Percentiles rank a stretch among this genome's conserved stretches.
Conservation (phyloP, 1,140 invertebrate genomes). For the Agrypnia vestita region DNA sequence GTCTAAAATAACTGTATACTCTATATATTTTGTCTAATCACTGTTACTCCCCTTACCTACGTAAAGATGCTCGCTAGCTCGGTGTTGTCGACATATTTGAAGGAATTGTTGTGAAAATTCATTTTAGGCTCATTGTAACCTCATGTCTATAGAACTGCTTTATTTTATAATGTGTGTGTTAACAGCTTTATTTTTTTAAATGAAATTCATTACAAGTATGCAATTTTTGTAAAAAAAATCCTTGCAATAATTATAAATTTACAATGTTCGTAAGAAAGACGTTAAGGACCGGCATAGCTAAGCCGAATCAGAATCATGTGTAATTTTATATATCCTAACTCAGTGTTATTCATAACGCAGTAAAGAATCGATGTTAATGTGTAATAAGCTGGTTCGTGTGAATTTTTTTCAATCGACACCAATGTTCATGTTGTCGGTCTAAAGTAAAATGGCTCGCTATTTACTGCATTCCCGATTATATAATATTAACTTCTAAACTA, state of each 20-base stretch:
- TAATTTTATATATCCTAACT: too few relatives aligned
- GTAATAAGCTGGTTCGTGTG: too few relatives aligned
- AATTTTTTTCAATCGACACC: too few relatives aligned
- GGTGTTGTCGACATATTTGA: slow-evolving; percentile 2
- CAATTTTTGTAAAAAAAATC: slow-evolving; percentile 20
- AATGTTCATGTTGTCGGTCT: too few relatives aligned
- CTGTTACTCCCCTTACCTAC: slow-evolving; percentile 23
- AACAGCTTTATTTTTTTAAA: slow-evolving; percentile 10
- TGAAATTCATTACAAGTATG: slow-evolving; percentile 40
- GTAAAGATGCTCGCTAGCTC: neutral
- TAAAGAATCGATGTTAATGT: slow-evolving; percentile 2
- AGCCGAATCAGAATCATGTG: too few relatives aligned
- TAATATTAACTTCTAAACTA: slow-evolving; percentile 6
- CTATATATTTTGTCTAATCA: neutral
- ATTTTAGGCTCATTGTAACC: slow-evolving; percentile 17
- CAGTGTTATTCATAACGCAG: neutral
- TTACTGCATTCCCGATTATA: too few relatives aligned
- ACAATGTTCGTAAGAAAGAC: neutral
- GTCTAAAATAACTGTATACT: slow-evolving; percentile 11
- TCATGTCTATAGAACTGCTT: slow-evolving; percentile 27
- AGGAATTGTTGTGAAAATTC: neutral
- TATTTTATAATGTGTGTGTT: neutral
- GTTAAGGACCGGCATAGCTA: too few relatives aligned
- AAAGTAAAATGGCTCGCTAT: too few relatives aligned
- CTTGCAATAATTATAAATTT: slow-evolving; percentile 42